Conservation (phyloP, 1,140 invertebrate genomes). For the Phenacoccus solenopsis region DNA sequence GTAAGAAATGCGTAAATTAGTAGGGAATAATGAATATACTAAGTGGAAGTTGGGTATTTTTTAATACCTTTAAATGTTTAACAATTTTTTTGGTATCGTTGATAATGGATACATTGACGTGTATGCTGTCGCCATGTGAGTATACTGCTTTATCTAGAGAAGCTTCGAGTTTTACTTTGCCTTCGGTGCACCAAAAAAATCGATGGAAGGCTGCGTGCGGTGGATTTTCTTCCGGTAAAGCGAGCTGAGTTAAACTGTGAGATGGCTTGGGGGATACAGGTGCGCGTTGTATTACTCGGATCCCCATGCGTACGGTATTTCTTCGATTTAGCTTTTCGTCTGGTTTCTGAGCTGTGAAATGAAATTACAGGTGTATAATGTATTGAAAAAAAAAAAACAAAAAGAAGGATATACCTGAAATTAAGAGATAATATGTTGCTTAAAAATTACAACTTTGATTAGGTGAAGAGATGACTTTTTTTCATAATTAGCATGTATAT, state of each 20-base stretch:
- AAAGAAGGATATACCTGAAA: too few species aligned
- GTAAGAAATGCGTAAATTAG: slow-evolving; percentile 23
- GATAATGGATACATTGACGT: slow-evolving; percentile 71
- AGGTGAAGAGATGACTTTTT: too few species aligned
- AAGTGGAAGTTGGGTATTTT: too few species aligned
- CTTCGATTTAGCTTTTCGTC: slow-evolving; percentile 63
- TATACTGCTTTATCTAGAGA: slow-evolving; percentile 88
- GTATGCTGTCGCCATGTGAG: slow-evolving; percentile 79
- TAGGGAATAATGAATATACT: too few species aligned
- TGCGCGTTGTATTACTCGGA: slow-evolving; percentile 52
- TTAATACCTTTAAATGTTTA: slow-evolving; percentile 73
- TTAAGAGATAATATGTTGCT: too few species aligned
- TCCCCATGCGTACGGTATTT: slow-evolving; percentile 67
- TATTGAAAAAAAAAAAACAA: too few species aligned
- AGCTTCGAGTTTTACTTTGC: slow-evolving; percentile 65
- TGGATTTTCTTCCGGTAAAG: background rate
- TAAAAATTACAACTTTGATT: too few species aligned
- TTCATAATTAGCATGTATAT: too few species aligned
- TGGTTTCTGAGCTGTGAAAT: too few species aligned
- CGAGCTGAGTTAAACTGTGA: slow-evolving; percentile 30
- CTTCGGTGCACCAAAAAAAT: slow-evolving; percentile 47
- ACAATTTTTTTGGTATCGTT: slow-evolving; percentile 94
- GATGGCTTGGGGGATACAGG: slow-evolving; percentile 35
- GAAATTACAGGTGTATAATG: too few species aligned
- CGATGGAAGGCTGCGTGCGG: slow-evolving; percentile 35